These are phyloP conservation scores for Rhodophaea formosa DNA, from an alignment of 2,888 invertebrate species.

Conservation along the genomic window DNA sequence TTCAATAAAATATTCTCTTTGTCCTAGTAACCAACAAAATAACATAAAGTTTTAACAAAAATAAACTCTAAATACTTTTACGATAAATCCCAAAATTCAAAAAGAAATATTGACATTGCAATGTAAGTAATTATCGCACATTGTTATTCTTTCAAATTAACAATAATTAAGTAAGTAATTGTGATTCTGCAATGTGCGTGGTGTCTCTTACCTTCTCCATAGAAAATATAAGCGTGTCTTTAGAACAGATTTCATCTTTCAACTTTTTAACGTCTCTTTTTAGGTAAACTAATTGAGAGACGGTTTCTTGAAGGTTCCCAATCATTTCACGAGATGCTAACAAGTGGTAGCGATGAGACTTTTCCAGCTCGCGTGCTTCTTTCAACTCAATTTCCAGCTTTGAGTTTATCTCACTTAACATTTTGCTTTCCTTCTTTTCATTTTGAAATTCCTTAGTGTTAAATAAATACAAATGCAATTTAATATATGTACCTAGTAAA, in stretches of 20 bases:
- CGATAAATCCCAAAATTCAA: neutral
- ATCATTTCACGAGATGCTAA: constrained; percentile 70
- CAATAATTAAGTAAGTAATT: no score
- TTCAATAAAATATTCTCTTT: constrained; percentile 51
- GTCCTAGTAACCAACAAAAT: constrained; percentile 45
- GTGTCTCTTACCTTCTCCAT: constrained; percentile 49
- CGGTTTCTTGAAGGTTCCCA: constrained; percentile 67
- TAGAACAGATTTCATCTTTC: constrained; percentile 55
- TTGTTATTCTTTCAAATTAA: no score
- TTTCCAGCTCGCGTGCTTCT: constrained; percentile 64
- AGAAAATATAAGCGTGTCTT: constrained; percentile 45
- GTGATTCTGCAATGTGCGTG: no score
- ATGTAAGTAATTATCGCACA: no score
- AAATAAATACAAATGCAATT: neutral
- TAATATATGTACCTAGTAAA: no score
- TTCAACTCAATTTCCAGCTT: constrained; percentile 62
- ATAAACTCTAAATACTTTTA: neutral
- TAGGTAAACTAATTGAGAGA: constrained; percentile 66
- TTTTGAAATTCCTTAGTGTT: constrained; percentile 51
- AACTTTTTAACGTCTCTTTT: constrained; percentile 66
- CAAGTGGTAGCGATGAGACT: constrained; percentile 69
- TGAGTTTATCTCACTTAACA: constrained; percentile 52
- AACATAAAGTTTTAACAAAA: neutral
- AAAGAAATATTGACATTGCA: no score
- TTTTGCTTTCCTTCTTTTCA: constrained; percentile 60